phyloP scores from a whole-genome alignment of 1,140 invertebrate genomes.

The Pogonomyrmex barbatus region DNA sequence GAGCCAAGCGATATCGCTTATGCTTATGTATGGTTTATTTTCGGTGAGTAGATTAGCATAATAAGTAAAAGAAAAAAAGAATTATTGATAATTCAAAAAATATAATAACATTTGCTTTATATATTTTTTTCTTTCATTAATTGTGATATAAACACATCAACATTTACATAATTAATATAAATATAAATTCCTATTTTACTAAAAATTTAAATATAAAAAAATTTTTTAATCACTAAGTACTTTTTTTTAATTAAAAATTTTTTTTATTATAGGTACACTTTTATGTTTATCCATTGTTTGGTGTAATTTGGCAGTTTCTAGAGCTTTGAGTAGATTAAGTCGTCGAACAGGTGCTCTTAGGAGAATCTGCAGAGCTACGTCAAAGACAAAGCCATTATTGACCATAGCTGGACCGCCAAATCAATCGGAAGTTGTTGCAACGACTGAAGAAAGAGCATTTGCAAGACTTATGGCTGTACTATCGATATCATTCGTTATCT shows the following conservation, averaged over 20 bases:
- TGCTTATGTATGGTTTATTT: constrained; percentile 92
- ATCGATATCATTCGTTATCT: constrained; percentile 93
- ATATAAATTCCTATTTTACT: neutral
- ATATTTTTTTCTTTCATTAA: neutral
- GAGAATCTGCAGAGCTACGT: constrained; percentile 81
- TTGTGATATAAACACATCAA: neutral
- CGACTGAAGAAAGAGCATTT: constrained; percentile 93
- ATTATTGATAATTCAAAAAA: constrained; percentile 4
- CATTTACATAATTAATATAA: neutral
- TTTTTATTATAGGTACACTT: constrained; percentile 88
- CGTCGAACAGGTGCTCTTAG: constrained; percentile 83
- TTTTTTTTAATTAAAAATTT: neutral
- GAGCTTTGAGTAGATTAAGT: constrained; percentile 90
- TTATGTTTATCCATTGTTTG: constrained; percentile 92
- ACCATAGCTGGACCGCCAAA: constrained; percentile 76
- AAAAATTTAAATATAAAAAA: neutral
- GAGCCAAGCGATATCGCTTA: constrained; percentile 90
- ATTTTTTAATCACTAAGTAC: constrained; percentile 7
- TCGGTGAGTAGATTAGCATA: constrained; percentile 87
- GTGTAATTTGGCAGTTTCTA: constrained; percentile 93
- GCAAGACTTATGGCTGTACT: constrained; percentile 93
- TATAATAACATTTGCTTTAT: neutral
- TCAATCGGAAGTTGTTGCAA: constrained; percentile 85
- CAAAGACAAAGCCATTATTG: constrained; percentile 80
- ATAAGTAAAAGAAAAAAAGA: neutral